Base-by-base conservation (phyloP, 2,888 invertebrate genomes). In the Eristalinus aeneus region DNA sequence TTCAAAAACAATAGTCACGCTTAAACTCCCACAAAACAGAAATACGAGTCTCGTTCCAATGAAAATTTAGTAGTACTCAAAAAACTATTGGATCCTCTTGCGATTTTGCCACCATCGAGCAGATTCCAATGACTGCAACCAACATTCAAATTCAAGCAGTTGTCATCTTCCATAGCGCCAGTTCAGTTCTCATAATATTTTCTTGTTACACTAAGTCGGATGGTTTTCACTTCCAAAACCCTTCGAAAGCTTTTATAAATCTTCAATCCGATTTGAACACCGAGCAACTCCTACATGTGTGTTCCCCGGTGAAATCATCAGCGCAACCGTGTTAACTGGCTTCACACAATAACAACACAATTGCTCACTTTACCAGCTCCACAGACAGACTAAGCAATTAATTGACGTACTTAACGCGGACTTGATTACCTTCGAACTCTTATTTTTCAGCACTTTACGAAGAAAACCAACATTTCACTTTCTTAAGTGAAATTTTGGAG, bases 321-420 rank as follows among this genome's bases (percentile, higher is more conserved):
- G 4, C n/a, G 16, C 8, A 46, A 46, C 16, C 46, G 16, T 16
- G 16, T 16, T 16, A 46, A 46, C 46, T 6, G 46, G 16, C 16
- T 46, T 46, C 16, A 46, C 6, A n/a, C 46, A 6, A n/a, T n/a
- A 16, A 16, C 46, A 16, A 46, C 46, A 16, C 46, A 8, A 46
- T 46, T 46, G 16, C 46, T 67, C 20, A 67, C 11, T 54, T 67
- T 67, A 12, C 32, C 53, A 32, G 20, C 31, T 32, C 53, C 46
- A 54, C 53, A 16, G 46, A 46, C 46, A 32, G 53, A 67, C 53
- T 54, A 54, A 54, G 54, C 32, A 54, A 11, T 54, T 32, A 67
- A 67, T 67, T 54, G 53, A 20, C 67, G 46, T 31, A 65, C 65
- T 65, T 65, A 65, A 56, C 22, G 27, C 23, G 9, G 36, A 69